These are phyloP conservation scores for Merodon equestris DNA, from an alignment of 2,888 invertebrate species.

Conservation along the genomic window DNA sequence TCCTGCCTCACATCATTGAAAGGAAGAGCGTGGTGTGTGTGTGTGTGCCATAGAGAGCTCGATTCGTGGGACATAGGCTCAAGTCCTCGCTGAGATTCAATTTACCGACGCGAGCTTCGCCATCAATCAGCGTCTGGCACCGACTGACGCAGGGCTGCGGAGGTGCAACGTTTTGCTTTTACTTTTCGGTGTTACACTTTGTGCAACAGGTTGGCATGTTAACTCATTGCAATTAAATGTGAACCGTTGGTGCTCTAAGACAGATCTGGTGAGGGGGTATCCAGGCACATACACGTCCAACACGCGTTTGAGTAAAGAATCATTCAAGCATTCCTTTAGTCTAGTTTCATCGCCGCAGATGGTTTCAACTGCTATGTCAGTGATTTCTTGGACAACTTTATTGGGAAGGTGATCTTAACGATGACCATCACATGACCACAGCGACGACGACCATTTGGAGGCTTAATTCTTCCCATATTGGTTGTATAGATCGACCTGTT, in stretches of 20 bases:
- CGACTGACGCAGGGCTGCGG: slow-evolving; percentile 8
- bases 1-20: slow-evolving; percentile 19
- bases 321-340: slow-evolving; percentile 1
- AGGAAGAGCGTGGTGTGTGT: slow-evolving; percentile 3
- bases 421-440: slow-evolving; percentile 46
- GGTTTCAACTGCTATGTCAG: slow-evolving; percentile 27
- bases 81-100: slow-evolving; percentile 44
- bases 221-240: slow-evolving; percentile 60
- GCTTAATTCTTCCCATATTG: slow-evolving; percentile 64
- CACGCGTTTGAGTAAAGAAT: too few species aligned
- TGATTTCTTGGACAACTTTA: slow-evolving; percentile 55
- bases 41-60: slow-evolving; percentile 15
- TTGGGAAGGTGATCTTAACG: slow-evolving; percentile 41
- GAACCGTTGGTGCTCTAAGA: too few species aligned
- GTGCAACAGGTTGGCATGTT: slow-evolving; percentile 45
- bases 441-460: slow-evolving; percentile 34
- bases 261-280: too few species aligned
- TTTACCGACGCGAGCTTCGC: slow-evolving; percentile 48
- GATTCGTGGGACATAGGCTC: slow-evolving; percentile 39
- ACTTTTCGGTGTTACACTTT: slow-evolving; percentile 59
- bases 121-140: slow-evolving; percentile 56
- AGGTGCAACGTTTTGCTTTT: slow-evolving; percentile 41
- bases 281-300: too few species aligned
- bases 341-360: slow-evolving; percentile 29
- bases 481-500: slow-evolving; percentile 12